Evolutionary conservation across 2,888 invertebrate species (phyloP).

Genomic region (Cotesia congregata): DNA sequence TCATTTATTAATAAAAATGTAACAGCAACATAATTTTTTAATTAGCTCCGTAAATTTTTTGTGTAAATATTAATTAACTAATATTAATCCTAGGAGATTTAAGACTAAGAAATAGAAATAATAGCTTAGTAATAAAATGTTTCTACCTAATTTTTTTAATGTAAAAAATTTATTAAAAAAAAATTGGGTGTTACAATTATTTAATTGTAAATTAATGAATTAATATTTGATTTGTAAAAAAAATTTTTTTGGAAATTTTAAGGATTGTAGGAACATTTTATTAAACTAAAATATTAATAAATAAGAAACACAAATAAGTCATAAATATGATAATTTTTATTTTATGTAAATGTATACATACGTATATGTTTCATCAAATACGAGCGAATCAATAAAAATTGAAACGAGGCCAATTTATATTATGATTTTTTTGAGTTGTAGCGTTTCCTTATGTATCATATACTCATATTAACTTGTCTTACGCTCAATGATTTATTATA

Average conservation of each 20-base stretch:
- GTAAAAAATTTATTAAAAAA: neutral
- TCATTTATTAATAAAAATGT: neutral
- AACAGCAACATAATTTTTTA: neutral
- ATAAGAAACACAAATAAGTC: neutral
- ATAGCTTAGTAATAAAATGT: conserved; percentile 54
- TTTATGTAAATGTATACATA: conserved; percentile 56
- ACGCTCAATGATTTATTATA: conserved; percentile 24
- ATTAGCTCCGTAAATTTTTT: neutral
- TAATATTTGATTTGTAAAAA: neutral
- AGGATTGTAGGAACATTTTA: conserved; percentile 45
- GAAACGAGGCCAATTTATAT: conserved; percentile 48
- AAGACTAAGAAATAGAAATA: conserved; percentile 47
- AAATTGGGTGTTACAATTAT: too few relatives aligned
- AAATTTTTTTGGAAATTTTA: neutral
- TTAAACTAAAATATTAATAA: conserved; percentile 41
- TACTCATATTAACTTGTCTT: neutral
- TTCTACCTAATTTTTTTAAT: conserved; percentile 45
- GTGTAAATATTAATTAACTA: neutral
- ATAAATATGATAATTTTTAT: conserved; percentile 53
- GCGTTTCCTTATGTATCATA: conserved; percentile 5
- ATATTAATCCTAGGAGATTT: conserved; percentile 42
- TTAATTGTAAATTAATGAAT: too few relatives aligned
- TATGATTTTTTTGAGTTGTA: conserved; percentile 15
- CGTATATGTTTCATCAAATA: conserved; percentile 53
- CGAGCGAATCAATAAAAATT: conserved; percentile 55